Evolutionary conservation across 2,797 vertebrate genomes (phyloP), one percentile per base, ranked within the genome.

Genomic region (Anolis apletophallus): DNA sequence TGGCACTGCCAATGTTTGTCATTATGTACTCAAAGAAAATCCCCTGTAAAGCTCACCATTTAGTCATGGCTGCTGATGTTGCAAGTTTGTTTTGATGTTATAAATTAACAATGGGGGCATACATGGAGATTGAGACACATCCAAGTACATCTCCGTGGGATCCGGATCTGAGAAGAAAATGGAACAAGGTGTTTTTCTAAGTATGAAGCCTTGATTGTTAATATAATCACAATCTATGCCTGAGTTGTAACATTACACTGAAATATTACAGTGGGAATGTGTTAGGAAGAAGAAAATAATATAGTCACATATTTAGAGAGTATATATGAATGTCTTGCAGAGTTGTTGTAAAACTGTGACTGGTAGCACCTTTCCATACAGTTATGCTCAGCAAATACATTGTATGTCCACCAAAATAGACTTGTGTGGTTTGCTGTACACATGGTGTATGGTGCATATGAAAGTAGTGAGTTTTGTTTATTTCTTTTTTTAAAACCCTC

Each of bases 261-360:
- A 34, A 16, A 61, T 40, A 81, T 0, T 16, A 82, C 21, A 52
- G 2, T 29, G 17, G 54, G 11, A 86, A 85, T 32, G 64, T 80
- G 0, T 0, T 72, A 83, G 61, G 26, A 2, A 83, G 64, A 89
- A 76, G 0, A 0, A 1, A 59, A 57, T n/a, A 16, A 4, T 64
- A 26, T 21, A 55, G 52, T 6, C 10, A n/a, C 26, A 40, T 12
- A 68, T 26, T 29, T 67, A 16, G 14, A 50, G 50, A 50, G 2
- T 14, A 16, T 26, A 61, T 14, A 0, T 64, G 72, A 54, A 36
- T 69, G 12, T 32, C 69, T 85, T 78, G 40, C 75, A 32, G 50
- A 4, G 3, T 3, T 12, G 5, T 6, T 50, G 40, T 10, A 57
- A 75, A 84, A 29, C 21, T 52, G n/a, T n/a, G 40, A 8, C 34